Base-by-base conservation (phyloP, 2,888 invertebrate species). In the Diarsia dahlii region DNA sequence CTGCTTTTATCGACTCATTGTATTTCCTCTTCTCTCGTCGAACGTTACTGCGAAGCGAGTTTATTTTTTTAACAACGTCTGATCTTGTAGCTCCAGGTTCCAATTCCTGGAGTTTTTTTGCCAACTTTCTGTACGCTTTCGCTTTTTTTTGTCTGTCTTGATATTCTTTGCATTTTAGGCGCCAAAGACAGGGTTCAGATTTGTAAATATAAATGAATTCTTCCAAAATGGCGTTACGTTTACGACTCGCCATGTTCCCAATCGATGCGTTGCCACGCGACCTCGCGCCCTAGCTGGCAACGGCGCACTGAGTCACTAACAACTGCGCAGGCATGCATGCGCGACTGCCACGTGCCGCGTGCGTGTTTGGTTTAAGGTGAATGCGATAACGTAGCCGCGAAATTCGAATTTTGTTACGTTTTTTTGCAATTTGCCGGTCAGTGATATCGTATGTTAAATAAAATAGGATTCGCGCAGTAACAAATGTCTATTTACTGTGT, bases 151-250 rank as follows among this genome's bases (percentile, higher is more conserved):
- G 20, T 71, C 65, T 54, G 28, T 71, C 45, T 52, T 71, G 71
- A 65, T 71, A 71, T 10, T 54, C 71, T 71, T 65, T 71, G 45
- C 28, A n/a, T 45, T 65, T 71, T 46, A 71, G 65, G 54, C 45
- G 71, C 45, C 72, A 75, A 39, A 75, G 54, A 65, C 71, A 71
- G 10, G 71, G 71, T 86, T 78, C 85, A 71, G 63, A 83, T 28
- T 75, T 56, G 70, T 80, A 75, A 78, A 63, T 70, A 28, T 46
- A 12, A 12, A 70, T 62, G 46, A 70, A 70, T 20, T 70, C 69
- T 70, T 70, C 46, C 62, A 70, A 63, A 28, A 20, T 70, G 20
- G 46, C 65, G 15, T 70, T 70, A 28, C 64, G 34, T 28, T 70
- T 70, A 34, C 70, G 46, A 70, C 65, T 70, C 64, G 46, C 46